Percentiles rank a stretch among this genome's conserved stretches.
phyloP scores from a whole-genome alignment of 2,888 invertebrate species.

The Escarpia spicata region DNA sequence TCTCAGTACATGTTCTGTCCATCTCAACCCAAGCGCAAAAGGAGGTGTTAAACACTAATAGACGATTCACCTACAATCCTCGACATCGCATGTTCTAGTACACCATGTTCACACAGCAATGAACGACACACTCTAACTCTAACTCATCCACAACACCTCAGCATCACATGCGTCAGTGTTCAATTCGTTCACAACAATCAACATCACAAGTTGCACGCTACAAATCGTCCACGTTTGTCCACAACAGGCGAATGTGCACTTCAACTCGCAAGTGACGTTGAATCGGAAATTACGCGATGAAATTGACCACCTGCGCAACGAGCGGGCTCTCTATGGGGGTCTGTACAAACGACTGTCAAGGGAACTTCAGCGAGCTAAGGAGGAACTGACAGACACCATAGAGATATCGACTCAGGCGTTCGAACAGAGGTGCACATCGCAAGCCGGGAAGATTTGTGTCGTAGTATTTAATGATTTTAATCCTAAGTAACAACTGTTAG shows the following conservation, averaged over 20 bases:
- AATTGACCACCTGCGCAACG: slow-evolving; percentile 82
- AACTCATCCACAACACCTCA: neutral
- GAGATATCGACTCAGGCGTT: slow-evolving; percentile 89
- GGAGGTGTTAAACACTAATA: no score
- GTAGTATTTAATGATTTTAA: neutral
- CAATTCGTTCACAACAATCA: neutral
- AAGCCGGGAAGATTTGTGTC: neutral
- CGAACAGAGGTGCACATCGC: slow-evolving; percentile 78
- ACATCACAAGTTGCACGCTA: neutral
- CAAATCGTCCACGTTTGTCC: neutral
- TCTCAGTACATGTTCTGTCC: no score
- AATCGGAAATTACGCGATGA: slow-evolving; percentile 72
- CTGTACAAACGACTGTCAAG: slow-evolving; percentile 80
- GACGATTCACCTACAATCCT: no score
- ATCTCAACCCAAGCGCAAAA: no score
- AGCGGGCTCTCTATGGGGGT: slow-evolving; percentile 82
- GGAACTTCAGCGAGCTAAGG: slow-evolving; percentile 80
- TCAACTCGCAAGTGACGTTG: slow-evolving; percentile 54
- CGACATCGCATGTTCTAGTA: no score
- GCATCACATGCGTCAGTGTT: no score
- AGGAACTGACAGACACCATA: slow-evolving; percentile 81
- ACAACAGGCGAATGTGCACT: slow-evolving; percentile 48
- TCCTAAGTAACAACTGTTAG: no score
- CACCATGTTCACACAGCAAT: no score
- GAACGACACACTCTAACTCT: no score